These are phyloP conservation scores for Porites lobata DNA, from an alignment of 92 coral and sea anemone genomes.

Conservation along the genomic window DNA sequence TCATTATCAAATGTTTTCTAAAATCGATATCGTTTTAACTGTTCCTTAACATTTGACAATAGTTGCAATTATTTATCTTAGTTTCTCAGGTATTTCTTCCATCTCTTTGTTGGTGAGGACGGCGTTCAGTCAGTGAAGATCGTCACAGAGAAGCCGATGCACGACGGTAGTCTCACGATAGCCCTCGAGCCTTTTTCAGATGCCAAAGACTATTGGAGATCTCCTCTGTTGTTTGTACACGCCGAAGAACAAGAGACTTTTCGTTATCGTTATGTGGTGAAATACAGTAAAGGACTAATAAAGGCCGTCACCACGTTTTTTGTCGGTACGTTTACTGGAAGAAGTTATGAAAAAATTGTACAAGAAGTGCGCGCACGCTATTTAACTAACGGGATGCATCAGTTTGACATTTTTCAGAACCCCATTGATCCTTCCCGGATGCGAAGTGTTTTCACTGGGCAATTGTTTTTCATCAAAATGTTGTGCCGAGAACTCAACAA, in stretches of 20 bases:
- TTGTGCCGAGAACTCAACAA: conserved; percentile 7
- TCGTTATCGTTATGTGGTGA: conserved; percentile 61
- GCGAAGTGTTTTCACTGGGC: conserved; percentile 45
- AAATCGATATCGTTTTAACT: no score
- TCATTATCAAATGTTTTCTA: no score
- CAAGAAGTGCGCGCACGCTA: neutral
- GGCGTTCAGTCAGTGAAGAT: conserved; percentile 49
- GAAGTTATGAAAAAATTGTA: neutral
- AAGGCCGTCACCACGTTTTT: neutral
- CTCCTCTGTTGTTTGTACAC: conserved; percentile 22
- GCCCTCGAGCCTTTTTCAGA: conserved; percentile 3
- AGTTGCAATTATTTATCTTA: neutral
- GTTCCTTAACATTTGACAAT: no score
- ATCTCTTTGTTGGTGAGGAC: conserved; percentile 45
- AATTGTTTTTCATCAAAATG: conserved; percentile 57
- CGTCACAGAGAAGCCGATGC: conserved; percentile 37
- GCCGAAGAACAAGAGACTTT: neutral
- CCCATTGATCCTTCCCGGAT: neutral
- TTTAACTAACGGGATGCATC: neutral
- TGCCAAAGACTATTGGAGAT: conserved; percentile 59
- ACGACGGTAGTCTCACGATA: neutral
- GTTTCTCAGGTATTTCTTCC: conserved; percentile 45
- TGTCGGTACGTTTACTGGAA: neutral
- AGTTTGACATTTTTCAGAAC: conserved; percentile 6
- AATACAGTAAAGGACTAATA: conserved; percentile 15